Evolutionary conservation across 2,113 vertebrate genomes (phyloP), one percentile per base, ranked within the genome.

Genomic region (Rhinoderma darwinii): DNA sequence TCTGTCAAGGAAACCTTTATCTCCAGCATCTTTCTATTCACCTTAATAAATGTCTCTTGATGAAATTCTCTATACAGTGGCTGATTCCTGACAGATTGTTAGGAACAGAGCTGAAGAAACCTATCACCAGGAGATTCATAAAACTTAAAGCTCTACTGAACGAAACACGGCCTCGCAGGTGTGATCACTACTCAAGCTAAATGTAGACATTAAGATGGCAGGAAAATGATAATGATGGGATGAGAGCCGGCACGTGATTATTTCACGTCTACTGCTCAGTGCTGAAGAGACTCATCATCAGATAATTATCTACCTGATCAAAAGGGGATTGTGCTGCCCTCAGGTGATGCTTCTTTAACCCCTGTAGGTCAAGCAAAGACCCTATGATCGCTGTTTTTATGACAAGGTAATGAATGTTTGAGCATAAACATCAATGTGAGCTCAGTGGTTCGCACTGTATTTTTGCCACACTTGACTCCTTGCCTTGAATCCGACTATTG

Each of bases 161-260:
- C 9, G 10, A 78, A 32, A 54, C 15, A 20, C 20, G 5, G 18
- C 50, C 3, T 61, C 14, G 59, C 54, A 66, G 32, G 73, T 77
- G 73, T 77, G 27, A 47, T 77, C 30, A 77, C 84, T 43, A 77
- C 30, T 85, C 83, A 85, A 25, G 2, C 27, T 20, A 25, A 12
- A 47, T 22, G 0, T 32, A 47, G 56, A 50, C 39, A 61, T 84
- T 43, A 22, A 82, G 37, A 4, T 17, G 41, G 44, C 56, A 72
- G 63, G 22, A 35, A 22, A 76, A 63, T 76, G 72, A 25, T 47
- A 14, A 47, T 35, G 73, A 77, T 76, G 37, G n/a, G n/a, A 63
- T 63, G n/a, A 43, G 27, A 84, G 66, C 47, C n/a, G 73, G n/a
- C 39, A 61, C 39, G 61, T 44, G 5, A 44, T 78, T 68, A 79